These are phyloP conservation scores for Bufotes viridis DNA, from an alignment of 2,797 vertebrate genomes.

Conservation along the genomic window DNA sequence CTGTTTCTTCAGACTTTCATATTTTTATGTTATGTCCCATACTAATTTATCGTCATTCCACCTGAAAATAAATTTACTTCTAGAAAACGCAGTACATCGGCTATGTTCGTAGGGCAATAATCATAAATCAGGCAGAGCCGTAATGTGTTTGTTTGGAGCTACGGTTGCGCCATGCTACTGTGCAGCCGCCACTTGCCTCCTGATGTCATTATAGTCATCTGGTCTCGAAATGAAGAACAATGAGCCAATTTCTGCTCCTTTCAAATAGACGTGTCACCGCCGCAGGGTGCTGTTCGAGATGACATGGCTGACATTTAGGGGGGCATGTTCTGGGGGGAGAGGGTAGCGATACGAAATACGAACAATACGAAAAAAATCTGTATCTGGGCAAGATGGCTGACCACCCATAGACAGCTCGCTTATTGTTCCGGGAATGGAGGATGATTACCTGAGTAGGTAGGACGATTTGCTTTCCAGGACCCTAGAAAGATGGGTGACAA, in stretches of 20 bases:
- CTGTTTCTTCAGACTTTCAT: neutral
- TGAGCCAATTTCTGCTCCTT: neutral
- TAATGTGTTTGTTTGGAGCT: neutral
- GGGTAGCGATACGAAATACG: neutral
- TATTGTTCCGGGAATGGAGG: too few species aligned
- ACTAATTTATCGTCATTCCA: neutral
- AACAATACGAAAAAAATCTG: neutral
- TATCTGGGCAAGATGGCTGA: too few species aligned
- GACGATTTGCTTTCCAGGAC: too few species aligned
- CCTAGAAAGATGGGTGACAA: too few species aligned
- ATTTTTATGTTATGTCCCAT: neutral
- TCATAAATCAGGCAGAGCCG: constrained; percentile 6
- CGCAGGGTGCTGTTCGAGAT: neutral
- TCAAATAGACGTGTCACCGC: neutral
- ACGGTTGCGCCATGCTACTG: too few species aligned
- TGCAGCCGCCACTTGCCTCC: neutral
- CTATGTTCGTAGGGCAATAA: neutral
- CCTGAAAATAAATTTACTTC: neutral
- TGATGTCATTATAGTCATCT: constrained; percentile 7
- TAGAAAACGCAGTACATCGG: neutral
- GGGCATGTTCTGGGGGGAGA: neutral
- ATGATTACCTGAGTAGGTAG: too few species aligned
- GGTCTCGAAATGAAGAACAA: constrained; percentile 18
- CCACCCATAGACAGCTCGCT: too few species aligned
- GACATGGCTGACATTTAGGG: neutral